Evolutionary conservation across 64 coral and sea anemone species (phyloP).

Genomic region (Montipora capricornis): DNA sequence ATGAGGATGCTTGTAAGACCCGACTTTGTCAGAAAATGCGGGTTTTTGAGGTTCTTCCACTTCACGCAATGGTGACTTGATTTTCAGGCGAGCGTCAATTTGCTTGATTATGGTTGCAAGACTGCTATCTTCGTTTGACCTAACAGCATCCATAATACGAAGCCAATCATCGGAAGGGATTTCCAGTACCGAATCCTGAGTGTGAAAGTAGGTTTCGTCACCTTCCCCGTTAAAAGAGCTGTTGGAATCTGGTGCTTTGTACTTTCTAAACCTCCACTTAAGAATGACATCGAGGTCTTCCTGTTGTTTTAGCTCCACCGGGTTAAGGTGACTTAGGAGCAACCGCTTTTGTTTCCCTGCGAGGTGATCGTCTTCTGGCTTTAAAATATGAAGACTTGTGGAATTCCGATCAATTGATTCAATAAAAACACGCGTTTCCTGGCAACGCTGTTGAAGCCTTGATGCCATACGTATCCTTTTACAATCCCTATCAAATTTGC

Average conservation of each 20-base stretch:
- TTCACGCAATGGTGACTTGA: background rate
- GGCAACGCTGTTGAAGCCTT: slow-evolving; percentile 37
- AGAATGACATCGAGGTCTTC: background rate
- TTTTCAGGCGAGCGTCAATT: background rate
- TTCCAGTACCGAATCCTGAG: background rate
- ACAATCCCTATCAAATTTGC: slow-evolving; percentile 78
- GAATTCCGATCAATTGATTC: slow-evolving; percentile 58
- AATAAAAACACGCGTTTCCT: slow-evolving; percentile 45
- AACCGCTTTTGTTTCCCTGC: slow-evolving; percentile 51
- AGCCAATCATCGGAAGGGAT: slow-evolving; percentile 40
- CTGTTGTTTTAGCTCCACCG: background rate
- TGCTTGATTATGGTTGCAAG: background rate
- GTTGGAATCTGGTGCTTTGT: slow-evolving; percentile 13
- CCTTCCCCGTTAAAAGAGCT: too few species aligned
- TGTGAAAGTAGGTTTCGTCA: too few species aligned
- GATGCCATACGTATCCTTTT: slow-evolving; percentile 75
- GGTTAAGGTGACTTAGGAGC: slow-evolving; percentile 50
- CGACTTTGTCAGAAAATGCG: background rate
- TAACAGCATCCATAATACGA: slow-evolving; percentile 4
- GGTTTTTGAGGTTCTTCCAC: background rate
- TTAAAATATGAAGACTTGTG: slow-evolving; percentile 57
- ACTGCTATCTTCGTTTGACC: background rate
- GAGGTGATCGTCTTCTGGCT: slow-evolving; percentile 60
- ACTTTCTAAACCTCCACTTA: slow-evolving; percentile 42
- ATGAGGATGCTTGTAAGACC: slow-evolving; percentile 71